Base-by-base conservation (phyloP, 2,797 vertebrate genomes). In the Steatocranus sp. region DNA sequence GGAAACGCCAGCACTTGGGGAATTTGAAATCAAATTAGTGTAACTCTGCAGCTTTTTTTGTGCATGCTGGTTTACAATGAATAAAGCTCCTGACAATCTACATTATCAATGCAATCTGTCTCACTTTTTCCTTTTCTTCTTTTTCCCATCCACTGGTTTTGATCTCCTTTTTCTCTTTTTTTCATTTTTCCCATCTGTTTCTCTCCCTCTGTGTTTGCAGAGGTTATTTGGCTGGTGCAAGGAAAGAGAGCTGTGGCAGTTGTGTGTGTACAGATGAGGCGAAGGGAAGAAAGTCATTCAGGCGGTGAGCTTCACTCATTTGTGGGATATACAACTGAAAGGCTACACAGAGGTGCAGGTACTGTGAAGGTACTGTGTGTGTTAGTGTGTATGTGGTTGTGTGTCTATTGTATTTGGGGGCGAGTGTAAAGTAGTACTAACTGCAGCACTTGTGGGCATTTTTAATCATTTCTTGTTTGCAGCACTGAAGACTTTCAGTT, bases 81-180 rank as follows among this genome's bases (percentile, higher is more conserved):
- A 93, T 93, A 84, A 90, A 91, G 83, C 90, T 83, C 75, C 92
- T 94, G 93, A 94, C 95, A 91, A 89, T 95, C 88, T 94, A 74
- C 86, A 94, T 95, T 95, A 95, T 93, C 83, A 63, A 88, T 86
- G 92, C 92, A 93, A 94, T 96, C 88, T 88, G 80, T 93, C 81
- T 95, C 54, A 88, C 34, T 74, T 81, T 81, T 88, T 73, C 23
- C 23, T 88, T 83, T 82, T 87, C 79, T 79, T 83, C 81, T 84
- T 83, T 75, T 83, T 78, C 84, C 17, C 76, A 87, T 86, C 76
- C 27, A 77, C 68, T 81, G 73, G 48, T 46, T 88, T 86, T 83
- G n/a, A 63, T 83, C 41, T 80, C 9, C 6, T 76, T 63, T 81
- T 83, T 75, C 43, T 79, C 12, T 89, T 89, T 90, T 91, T 85